Evolutionary conservation across 2,888 invertebrate species (phyloP).

Genomic region (Zaprionus lineosus): DNA sequence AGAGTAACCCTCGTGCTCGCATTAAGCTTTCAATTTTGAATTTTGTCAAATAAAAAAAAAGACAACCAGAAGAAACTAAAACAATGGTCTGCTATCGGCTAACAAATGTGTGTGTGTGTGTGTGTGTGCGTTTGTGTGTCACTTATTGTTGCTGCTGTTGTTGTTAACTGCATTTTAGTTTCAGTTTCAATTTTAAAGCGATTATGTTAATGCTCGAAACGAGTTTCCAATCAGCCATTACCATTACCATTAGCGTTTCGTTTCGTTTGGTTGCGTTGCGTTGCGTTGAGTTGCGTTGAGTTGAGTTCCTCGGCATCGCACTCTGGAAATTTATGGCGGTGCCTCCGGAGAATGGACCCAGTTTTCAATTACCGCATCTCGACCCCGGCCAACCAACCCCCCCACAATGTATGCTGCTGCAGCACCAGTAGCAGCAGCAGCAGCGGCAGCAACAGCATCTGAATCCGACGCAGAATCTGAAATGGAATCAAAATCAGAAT

Average conservation of each 20-base stretch:
- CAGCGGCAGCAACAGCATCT: conserved; percentile 1
- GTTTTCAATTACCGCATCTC: conserved; percentile 67
- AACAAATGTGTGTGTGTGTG: conserved; percentile 44
- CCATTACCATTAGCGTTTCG: conserved; percentile 47
- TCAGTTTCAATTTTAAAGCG: conserved; percentile 76
- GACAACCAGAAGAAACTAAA: conserved; percentile 14
- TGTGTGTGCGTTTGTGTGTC: not conserved
- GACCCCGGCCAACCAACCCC: conserved; percentile 37
- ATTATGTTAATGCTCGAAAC: conserved; percentile 73
- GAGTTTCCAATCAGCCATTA: conserved; percentile 74
- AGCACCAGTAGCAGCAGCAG: not conserved
- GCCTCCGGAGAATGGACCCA: conserved; percentile 54
- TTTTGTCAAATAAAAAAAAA: conserved; percentile 12
- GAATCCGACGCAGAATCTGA: conserved; percentile 8
- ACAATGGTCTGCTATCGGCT: conserved; percentile 41
- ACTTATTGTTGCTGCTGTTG: conserved; percentile 44
- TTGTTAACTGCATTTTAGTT: conserved; percentile 71
- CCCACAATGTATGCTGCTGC: conserved; percentile 15
- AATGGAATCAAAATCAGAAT: conserved; percentile 31
- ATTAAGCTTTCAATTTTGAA: conserved; percentile 27
- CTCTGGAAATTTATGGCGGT: conserved; percentile 61
- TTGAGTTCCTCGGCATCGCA: conserved; percentile 28
- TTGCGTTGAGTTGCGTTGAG: conserved; percentile 29
- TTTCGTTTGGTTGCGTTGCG: conserved; percentile 5
- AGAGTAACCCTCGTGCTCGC: conserved; percentile 8